Evolutionary conservation across 2,888 invertebrate species (phyloP), one percentile per base, ranked within the genome.

Genomic region (Leptinotarsa haldemani): DNA sequence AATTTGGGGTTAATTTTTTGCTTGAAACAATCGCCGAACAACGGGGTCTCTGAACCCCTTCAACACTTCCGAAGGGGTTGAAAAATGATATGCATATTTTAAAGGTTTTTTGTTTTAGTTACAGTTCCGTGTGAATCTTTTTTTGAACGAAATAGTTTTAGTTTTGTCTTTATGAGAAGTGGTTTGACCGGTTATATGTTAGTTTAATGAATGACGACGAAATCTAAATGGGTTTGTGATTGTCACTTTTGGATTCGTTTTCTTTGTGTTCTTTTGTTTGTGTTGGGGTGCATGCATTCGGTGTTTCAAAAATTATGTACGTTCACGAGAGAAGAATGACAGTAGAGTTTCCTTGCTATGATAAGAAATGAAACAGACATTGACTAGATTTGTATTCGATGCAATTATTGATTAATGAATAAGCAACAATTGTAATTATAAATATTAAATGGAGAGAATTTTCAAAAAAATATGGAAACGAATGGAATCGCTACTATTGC

Each of bases 1-100:
- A 78, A 79, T 82, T 80, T 82, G 82, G 85, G 85, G 85, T 84
- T 85, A 84, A 85, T 84, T 85, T 81, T 85, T 84, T 82, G 80
- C 81, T 81, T 85, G 85, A 85, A 85, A 85, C 85, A 85, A 85
- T 85, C 77, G 81, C 48, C 65, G 40, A 74, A 65, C 77, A 71
- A 72, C 76, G 73, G 78, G 78, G 78, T 74, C 71, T 65, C 76
- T 66, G 63, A 68, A 74, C 69, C 77, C 78, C 75, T 78, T 78
- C 78, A 74, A 73, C 76, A 73, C 77, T 76, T 73, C 65, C 71
- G 75, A 74, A 67, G 76, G 79, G 76, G 77, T 78, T 77, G 79
- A 80, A 80, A 81, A 83, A 84, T 83, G 85, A 85, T 84, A 84
- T 81, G 83, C 83, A 83, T 82, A 81, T 77, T 83, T 82, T 80